Evolutionary conservation across 1,140 invertebrate species (phyloP).

Genomic region (Penaeus japonicus): DNA sequence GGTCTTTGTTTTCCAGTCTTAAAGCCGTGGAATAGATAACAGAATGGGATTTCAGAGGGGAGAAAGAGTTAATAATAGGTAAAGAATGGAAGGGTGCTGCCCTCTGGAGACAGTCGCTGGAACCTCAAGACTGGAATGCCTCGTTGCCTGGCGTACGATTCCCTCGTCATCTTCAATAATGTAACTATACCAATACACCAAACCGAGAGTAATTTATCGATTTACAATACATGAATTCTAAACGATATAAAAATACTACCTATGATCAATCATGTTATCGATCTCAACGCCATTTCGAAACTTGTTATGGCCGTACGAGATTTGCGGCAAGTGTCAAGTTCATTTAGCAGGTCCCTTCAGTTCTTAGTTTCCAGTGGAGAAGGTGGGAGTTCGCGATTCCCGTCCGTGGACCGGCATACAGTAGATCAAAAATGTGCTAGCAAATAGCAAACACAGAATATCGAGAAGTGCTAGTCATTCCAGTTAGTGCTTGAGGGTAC

Average conservation of each 20-base stretch:
- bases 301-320: not conserved
- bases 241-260: not conserved
- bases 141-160: slow-evolving; percentile 23
- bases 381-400: not conserved
- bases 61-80: not conserved
- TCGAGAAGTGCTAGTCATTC: slow-evolving; percentile 18
- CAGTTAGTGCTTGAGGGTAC: not conserved
- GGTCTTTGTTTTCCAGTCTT: too few species aligned
- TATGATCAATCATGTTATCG: not conserved
- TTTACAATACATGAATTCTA: not conserved
- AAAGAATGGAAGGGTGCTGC: not conserved
- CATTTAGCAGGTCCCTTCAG: not conserved
- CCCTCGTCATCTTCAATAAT: too few species aligned
- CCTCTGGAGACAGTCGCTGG: slow-evolving; percentile 4
- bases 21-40: not conserved
- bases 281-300: not conserved
- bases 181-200: not conserved
- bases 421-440: slow-evolving; percentile 38
- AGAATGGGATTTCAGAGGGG: not conserved
- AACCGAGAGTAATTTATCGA: not conserved
- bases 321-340: not conserved
- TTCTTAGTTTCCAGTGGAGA: slow-evolving; percentile 1
- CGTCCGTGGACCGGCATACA: not conserved
- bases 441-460: not conserved
- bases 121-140: slow-evolving; percentile 34